Base-by-base conservation (phyloP, 1,140 invertebrate genomes). In the Brachystomella parvula region DNA sequence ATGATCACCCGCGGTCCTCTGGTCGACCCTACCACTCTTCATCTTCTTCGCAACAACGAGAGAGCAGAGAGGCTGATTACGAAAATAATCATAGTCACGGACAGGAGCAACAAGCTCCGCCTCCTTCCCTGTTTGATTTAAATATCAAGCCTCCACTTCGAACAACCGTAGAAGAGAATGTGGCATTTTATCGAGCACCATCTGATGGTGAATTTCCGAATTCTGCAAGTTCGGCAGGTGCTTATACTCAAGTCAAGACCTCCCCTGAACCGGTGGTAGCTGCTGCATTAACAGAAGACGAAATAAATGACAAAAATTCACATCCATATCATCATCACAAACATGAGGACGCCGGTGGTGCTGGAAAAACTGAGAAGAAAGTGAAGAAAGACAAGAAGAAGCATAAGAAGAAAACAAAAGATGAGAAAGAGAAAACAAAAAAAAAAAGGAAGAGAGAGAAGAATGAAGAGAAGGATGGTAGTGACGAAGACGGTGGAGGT, bases 401-500 rank as follows among this genome's bases (percentile, higher is more conserved):
- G 49, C 49, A 53, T 24, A 24, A 53, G 49, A 24, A 53, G 9
- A 24, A 80, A 69, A 63, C 66, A 65, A 26, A 28, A 35, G 75
- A 80, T 31, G 72, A 72, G 3, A 78, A 77, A 59, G 79, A 80
- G 39, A 80, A 80, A 57, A 79, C 82, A 32, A 79, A 79, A 64
- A 76, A 78, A 47, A 79, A 59, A 68, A 71, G 56, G 67, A 69
- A 63, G 47, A 80, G 26, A 72, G 76, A 65, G 68, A 71, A 81
- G 80, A 74, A 75, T 49, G 63, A 73, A 63, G 74, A 77, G 69
- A 77, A 76, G 71, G 64, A 29, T 28, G 77, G 77, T 67, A 80
- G 28, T 28, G 39, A 64, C n/a, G 53, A 47, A 15, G 65, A n/a
- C 64, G 47, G 2, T 64, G 6, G 74, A 76, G 31, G 71, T 74